Evolutionary conservation across 1,140 invertebrate genomes (phyloP), one percentile per base, ranked within the genome.

Genomic region (Centruroides vittatus): DNA sequence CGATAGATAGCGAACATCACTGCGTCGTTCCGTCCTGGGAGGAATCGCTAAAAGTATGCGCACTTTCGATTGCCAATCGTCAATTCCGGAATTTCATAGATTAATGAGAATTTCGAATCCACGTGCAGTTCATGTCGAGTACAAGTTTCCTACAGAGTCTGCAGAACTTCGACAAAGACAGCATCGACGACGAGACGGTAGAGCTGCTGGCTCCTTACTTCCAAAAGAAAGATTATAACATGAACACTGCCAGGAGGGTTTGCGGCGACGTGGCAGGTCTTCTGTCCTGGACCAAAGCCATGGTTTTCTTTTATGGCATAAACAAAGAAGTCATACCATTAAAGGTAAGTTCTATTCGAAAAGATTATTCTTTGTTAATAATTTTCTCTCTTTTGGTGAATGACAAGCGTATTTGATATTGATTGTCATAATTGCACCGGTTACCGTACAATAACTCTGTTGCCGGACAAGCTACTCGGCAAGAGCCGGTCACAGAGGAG

Each of bases 221-320:
- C 64, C 82, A 85, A 68, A 89, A 92, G 85, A 77, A 80, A 57
- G 93, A 97, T 73, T 98, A 97, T 68, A 93, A 93, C 70, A 90
- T 96, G 86, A 93, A 97, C 70, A 94, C 87, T 49, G 94, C 93
- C 0, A 88, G 89, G 72, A 80, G 93, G 66, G 93, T 97, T 11
- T 97, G 93, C 72, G 93, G 93, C 59, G 93, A 97, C 71, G 93
- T 98, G 1, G 93, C 93, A 46, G 93, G 92, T 36, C 76, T 98
- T 3, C 72, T 94, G n/a, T 93, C 91, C 0, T 98, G 94, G 94
- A 97, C 94, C 0, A 93, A 93, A 76, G 92, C 93, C 6, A 98
- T 98, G 93, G 84, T 87, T 3, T 89, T 92, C 69, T 97, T 97
- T 70, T 93, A 93, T 72, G 87, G 87, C 55, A 92, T 97, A 7